These are phyloP conservation scores for Pogonognathellus flavescens DNA, from an alignment of 1,140 invertebrate genomes.

Conservation along the genomic window DNA sequence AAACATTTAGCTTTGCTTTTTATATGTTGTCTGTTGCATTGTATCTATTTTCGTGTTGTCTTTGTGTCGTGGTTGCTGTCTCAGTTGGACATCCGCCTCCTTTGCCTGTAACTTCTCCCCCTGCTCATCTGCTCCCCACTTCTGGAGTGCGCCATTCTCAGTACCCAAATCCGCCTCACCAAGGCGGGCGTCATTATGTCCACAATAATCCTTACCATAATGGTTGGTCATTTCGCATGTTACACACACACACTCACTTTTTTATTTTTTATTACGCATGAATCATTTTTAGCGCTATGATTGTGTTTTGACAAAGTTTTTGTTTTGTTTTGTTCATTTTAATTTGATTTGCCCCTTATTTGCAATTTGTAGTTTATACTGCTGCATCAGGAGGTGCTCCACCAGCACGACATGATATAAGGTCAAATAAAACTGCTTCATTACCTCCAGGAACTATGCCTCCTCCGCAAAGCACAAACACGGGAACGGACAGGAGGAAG, in stretches of 20 bases:
- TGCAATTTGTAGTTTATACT: constrained; percentile 54
- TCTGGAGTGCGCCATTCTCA: constrained; percentile 50
- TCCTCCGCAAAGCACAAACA: constrained; percentile 40
- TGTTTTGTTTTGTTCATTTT: constrained; percentile 10
- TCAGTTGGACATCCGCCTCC: constrained; percentile 56
- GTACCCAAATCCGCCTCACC: constrained; percentile 14
- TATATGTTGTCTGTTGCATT: constrained; percentile 19
- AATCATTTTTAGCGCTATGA: not conserved
- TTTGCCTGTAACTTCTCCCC: constrained; percentile 56
- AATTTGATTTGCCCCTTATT: constrained; percentile 14
- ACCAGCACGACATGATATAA: constrained; percentile 38
- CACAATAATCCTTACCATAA: constrained; percentile 55
- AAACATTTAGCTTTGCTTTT: constrained; percentile 25
- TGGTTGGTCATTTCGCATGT: constrained; percentile 52
- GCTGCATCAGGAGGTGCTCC: constrained; percentile 14
- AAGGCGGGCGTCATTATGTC: constrained; percentile 25
- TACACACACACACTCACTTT: not conserved
- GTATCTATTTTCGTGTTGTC: constrained; percentile 28
- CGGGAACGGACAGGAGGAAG: not conserved
- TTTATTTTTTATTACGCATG: constrained; percentile 1
- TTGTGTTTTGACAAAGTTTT: not conserved
- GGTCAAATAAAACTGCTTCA: constrained; percentile 60
- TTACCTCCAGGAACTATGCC: constrained; percentile 67
- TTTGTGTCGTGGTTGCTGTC: constrained; percentile 34
- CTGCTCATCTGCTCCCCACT: constrained; percentile 55